Evolutionary conservation across 2,113 vertebrate species (phyloP).

Genomic region (Nyctibius bracteatus): DNA sequence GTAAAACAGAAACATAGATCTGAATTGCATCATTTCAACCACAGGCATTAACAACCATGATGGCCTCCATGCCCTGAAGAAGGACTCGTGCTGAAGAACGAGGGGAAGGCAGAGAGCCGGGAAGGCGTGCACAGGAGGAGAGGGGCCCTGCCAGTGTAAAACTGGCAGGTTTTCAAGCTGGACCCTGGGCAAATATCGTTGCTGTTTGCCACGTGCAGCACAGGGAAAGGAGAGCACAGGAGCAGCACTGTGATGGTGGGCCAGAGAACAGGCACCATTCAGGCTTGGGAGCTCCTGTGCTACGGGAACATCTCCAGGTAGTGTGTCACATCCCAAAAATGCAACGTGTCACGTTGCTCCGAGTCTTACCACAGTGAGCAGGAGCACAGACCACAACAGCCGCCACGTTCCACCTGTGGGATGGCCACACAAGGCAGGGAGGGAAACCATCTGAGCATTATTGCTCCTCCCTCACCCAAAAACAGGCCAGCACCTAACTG

Average conservation of each 20-base stretch:
- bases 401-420: rapidly evolving
- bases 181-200: background rate
- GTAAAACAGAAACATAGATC: background rate
- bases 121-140: background rate
- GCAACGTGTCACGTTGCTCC: rapidly evolving
- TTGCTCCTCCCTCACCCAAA: background rate
- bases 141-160: background rate
- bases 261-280: background rate
- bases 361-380: background rate
- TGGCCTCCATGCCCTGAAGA: background rate
- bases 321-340: background rate
- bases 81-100: rapidly evolving
- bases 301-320: background rate
- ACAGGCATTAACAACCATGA: background rate
- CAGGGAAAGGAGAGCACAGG: background rate
- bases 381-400: background rate
- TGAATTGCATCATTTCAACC: background rate
- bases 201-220: background rate
- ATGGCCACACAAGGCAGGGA: rapidly evolving
- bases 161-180: background rate
- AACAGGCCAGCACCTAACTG: background rate
- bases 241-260: background rate
- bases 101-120: background rate
- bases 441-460: background rate
- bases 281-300: background rate